phyloP scores from a whole-genome alignment of 2,113 vertebrate species.

The Equus quagga region DNA sequence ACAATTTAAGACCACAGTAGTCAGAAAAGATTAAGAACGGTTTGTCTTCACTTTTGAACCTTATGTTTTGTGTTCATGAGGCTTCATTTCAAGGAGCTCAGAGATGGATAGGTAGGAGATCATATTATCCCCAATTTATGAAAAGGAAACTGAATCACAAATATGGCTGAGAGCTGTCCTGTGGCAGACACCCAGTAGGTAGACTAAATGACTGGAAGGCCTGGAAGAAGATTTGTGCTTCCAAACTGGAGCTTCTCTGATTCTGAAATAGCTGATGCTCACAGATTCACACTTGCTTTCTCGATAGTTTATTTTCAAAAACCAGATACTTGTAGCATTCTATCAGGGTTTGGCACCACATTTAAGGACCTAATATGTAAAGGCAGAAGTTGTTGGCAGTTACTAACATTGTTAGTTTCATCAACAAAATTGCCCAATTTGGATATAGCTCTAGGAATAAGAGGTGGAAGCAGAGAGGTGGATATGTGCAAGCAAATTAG shows the following conservation, averaged over 20 bases:
- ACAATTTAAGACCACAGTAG: not conserved
- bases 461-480: slow-evolving; percentile 17
- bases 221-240: not conserved
- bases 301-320: not conserved
- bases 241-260: not conserved
- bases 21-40: not conserved
- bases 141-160: not conserved
- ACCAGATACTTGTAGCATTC: not conserved
- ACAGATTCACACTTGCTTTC: not conserved
- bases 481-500: not conserved
- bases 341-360: not conserved
- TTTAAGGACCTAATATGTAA: not conserved
- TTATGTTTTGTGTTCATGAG: not conserved
- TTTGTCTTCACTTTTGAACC: not conserved
- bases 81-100: slow-evolving; percentile 17
- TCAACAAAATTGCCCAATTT: not conserved
- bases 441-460: not conserved
- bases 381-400: not conserved
- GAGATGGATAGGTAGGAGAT: not conserved
- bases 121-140: not conserved
- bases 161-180: not conserved
- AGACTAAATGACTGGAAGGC: not conserved
- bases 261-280: not conserved
- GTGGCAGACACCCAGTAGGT: not conserved
- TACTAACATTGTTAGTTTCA: not conserved